These are phyloP conservation scores for Micropterix aruncella DNA, from an alignment of 2,888 invertebrate genomes.

Conservation along the genomic window DNA sequence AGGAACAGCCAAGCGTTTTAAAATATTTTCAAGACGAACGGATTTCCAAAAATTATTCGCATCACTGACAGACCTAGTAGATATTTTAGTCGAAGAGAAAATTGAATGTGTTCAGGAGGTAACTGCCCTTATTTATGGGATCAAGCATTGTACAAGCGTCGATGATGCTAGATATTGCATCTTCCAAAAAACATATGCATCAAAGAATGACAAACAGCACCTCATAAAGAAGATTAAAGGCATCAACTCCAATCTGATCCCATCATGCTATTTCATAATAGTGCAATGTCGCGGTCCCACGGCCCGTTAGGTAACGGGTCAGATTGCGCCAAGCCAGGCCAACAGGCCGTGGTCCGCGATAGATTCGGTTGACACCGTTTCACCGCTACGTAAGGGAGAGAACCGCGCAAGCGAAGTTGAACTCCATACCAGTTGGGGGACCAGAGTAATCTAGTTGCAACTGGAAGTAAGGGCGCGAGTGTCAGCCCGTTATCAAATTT, in stretches of 20 bases:
- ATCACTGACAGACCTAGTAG: constrained; percentile 13
- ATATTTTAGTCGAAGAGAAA: constrained; percentile 11
- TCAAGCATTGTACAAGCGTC: background rate
- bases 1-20: constrained; percentile 15
- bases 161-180: background rate
- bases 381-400: no score
- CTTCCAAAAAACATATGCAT: background rate
- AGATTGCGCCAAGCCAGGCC: no score
- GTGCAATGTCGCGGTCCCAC: no score
- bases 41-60: constrained; percentile 14
- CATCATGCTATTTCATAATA: background rate
- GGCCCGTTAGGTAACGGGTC: no score
- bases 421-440: no score
- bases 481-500: no score
- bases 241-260: constrained; percentile 1
- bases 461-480: no score
- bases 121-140: constrained; percentile 1
- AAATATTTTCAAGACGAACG: constrained; percentile 13
- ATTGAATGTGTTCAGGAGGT: constrained; percentile 2
- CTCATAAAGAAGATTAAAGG: background rate
- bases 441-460: no score
- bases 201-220: background rate
- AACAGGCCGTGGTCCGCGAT: no score
- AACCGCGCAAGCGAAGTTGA: no score
- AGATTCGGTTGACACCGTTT: no score